Evolutionary conservation across 1,140 invertebrate genomes (phyloP), one percentile per base, ranked within the genome.

Genomic region (Drosophila teissieri): DNA sequence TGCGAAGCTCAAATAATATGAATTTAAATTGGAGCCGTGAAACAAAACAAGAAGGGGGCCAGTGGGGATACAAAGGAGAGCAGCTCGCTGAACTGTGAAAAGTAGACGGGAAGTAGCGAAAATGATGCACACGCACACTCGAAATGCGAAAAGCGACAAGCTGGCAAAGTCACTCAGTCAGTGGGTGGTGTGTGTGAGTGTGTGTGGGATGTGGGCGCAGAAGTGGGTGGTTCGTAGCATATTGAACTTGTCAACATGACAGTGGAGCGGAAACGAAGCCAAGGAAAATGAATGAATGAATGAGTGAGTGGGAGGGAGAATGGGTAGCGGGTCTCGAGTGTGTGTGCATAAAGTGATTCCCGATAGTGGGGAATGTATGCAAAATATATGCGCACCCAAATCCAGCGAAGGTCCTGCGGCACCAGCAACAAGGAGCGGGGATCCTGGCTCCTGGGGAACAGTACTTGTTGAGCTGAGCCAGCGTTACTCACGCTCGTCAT

Each of bases 191-290:
- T 15, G 15, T 10, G 40, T 17, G 44, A 34, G 17, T 56, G 49
- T 42, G 12, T 7, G 10, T 12, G 36, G 2, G 11, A 4, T 39
- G 12, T 39, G 37, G 37, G 11, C 4, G 37, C 37, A 0, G 17
- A n/a, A 22, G 31, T 51, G 42, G 37, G 55, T 36, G 27, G 24
- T 55, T 51, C 12, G 73, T 24, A 80, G 46, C 83, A 72, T 75
- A 86, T 86, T 82, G 78, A 86, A 78, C 69, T 82, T 86, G 83
- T 86, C 79, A 80, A 78, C 82, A 74, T 81, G 73, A 70, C 55
- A 65, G 55, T 56, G 58, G 48, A 86, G 36, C 79, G 79, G 79
- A 88, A 79, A 62, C 44, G 56, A 51, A 31, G 27, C 45, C 55
- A 45, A 52, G 70, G 42, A 42, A 58, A 64, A 53, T 68, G 69